Evolutionary conservation across 2,888 invertebrate species (phyloP).

Genomic region (Spicauda simplicius): DNA sequence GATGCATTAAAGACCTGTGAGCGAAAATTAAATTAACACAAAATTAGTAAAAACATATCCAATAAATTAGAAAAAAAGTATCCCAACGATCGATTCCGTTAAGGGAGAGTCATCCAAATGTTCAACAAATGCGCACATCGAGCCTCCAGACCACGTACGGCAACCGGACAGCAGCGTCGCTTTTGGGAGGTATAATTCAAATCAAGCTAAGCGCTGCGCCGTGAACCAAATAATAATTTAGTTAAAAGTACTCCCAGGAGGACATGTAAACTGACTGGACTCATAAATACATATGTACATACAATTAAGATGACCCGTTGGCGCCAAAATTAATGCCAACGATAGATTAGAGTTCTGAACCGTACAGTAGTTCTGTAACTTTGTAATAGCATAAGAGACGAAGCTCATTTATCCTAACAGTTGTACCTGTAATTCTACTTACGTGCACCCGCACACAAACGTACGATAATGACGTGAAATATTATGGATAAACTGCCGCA

Average conservation of each 20-base stretch:
- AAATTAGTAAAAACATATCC: too few relatives aligned
- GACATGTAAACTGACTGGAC: not conserved
- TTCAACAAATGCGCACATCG: not conserved
- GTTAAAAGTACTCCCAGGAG: not conserved
- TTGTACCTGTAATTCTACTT: not conserved
- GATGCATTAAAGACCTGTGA: too few relatives aligned
- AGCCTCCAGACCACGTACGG: constrained; percentile 50
- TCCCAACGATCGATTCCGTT: too few relatives aligned
- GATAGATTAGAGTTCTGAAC: not conserved
- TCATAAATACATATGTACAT: constrained; percentile 9
- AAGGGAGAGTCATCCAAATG: not conserved
- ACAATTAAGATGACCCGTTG: constrained; percentile 13
- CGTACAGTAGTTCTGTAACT: too few relatives aligned
- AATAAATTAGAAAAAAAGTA: too few relatives aligned
- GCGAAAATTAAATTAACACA: too few relatives aligned
- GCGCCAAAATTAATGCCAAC: not conserved
- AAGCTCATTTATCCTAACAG: not conserved
- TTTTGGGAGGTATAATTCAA: constrained; percentile 56
- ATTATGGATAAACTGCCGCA: constrained; percentile 23
- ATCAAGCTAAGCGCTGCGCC: constrained; percentile 54
- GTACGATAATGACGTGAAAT: not conserved
- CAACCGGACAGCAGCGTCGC: constrained; percentile 50
- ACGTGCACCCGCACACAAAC: not conserved
- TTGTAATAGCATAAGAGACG: too few relatives aligned
- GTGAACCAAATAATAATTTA: constrained; percentile 40